phyloP scores from a whole-genome alignment of 2,797 vertebrate genomes.

The Allobates femoralis region DNA sequence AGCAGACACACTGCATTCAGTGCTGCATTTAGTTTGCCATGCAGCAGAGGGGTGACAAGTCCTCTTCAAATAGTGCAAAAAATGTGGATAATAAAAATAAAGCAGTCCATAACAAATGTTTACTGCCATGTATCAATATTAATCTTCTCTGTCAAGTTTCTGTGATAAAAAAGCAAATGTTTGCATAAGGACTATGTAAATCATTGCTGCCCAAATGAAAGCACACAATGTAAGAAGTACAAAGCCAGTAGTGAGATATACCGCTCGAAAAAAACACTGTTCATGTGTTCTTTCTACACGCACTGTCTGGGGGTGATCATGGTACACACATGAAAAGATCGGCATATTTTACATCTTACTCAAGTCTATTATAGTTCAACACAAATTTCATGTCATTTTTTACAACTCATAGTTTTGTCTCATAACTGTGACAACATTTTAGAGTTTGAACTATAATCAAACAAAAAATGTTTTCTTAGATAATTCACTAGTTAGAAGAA shows the following conservation, averaged over 20 bases:
- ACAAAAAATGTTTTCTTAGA: no score
- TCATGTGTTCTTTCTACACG: slow-evolving; percentile 1
- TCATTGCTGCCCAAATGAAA: neutral
- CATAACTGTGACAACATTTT: no score
- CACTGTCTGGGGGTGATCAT: neutral
- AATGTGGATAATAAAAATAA: neutral
- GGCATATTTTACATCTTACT: neutral
- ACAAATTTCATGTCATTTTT: neutral
- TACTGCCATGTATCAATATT: neutral
- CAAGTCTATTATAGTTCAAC: neutral
- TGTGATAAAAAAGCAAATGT: neutral
- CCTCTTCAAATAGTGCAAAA: no score
- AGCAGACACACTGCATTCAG: no score
- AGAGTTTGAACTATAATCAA: no score
- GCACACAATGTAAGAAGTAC: neutral
- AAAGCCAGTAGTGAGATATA: neutral
- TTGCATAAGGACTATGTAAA: neutral
- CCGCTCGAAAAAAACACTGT: neutral
- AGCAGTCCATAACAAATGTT: neutral
- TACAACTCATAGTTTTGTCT: no score
- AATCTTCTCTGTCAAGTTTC: neutral
- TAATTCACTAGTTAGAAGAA: no score
- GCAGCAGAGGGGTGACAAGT: no score
- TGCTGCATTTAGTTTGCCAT: no score
- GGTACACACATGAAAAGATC: neutral